phyloP scores from a whole-genome alignment of 2,797 vertebrate genomes.

The Selene dorsalis region DNA sequence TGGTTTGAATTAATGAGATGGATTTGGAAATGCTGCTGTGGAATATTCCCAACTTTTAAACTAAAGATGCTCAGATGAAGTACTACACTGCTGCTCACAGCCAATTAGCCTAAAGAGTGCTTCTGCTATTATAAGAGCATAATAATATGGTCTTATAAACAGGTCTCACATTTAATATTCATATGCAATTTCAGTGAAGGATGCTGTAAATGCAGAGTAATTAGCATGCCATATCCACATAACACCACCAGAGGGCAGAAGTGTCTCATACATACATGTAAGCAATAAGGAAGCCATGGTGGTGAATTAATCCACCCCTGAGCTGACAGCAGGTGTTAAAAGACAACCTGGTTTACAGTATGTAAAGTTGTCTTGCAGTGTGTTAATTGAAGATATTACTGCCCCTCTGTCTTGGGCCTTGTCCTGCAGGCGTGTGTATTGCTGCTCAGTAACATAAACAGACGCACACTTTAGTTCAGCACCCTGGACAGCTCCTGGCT shows the following conservation, averaged over 20 bases:
- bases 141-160: neutral
- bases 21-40: neutral
- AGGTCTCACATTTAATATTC: neutral
- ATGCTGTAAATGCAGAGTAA: neutral
- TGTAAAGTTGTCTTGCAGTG: neutral
- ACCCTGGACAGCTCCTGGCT: slow-evolving; percentile 47
- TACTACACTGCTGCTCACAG: neutral
- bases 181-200: neutral
- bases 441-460: slow-evolving; percentile 61
- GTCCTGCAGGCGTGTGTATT: neutral
- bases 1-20: neutral
- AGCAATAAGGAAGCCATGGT: neutral
- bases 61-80: neutral
- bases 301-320: neutral
- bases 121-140: neutral
- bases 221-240: neutral
- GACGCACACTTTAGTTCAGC: slow-evolving; percentile 35
- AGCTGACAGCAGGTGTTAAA: neutral
- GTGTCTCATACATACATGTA: slow-evolving; percentile 30
- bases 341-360: neutral
- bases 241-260: slow-evolving; percentile 72
- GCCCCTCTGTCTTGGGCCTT: neutral
- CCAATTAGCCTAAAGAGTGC: neutral
- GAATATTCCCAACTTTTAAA: neutral
- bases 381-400: neutral